These are phyloP conservation scores for Aldrovandia affinis DNA, from an alignment of 2,797 vertebrate genomes.

Conservation along the genomic window DNA sequence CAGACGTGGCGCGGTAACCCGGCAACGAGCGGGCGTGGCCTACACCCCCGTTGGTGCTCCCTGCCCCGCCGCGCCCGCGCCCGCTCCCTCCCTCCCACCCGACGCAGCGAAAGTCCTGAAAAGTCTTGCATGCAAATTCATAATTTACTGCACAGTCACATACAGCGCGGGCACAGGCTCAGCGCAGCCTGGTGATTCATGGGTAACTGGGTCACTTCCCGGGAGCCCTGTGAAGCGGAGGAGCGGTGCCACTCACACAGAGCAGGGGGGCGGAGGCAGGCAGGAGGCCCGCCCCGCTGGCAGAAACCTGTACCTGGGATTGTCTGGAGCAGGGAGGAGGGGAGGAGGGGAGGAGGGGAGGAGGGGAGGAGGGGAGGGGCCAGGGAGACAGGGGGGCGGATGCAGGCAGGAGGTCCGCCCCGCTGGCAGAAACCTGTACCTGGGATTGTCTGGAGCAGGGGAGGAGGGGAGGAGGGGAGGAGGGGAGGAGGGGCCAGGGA, in stretches of 20 bases:
- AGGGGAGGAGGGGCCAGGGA: constrained; percentile 44
- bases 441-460: constrained; percentile 38
- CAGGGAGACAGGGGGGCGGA: neutral
- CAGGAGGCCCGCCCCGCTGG: neutral
- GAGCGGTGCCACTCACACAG: neutral
- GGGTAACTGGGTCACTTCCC: constrained; percentile 81
- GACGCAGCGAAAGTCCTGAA: constrained; percentile 1
- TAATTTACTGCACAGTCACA: constrained; percentile 76
- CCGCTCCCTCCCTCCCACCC: neutral
- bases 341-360: constrained; percentile 37
- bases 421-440: neutral
- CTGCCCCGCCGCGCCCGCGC: too few species aligned
- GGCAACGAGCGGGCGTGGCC: neutral
- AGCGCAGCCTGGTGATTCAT: constrained; percentile 68
- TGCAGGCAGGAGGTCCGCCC: neutral
- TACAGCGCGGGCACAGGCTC: constrained; percentile 62
- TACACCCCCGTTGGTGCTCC: neutral
- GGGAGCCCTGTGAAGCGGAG: constrained; percentile 54
- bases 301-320: neutral
- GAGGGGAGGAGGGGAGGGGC: constrained; percentile 49
- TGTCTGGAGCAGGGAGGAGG: constrained; percentile 46
- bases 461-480: constrained; percentile 43
- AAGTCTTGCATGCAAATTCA: constrained; percentile 53
- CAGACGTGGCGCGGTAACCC: neutral
- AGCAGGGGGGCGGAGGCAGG: neutral